phyloP scores from a whole-genome alignment of 2,797 vertebrate genomes.

The Champsocephalus gunnari region DNA sequence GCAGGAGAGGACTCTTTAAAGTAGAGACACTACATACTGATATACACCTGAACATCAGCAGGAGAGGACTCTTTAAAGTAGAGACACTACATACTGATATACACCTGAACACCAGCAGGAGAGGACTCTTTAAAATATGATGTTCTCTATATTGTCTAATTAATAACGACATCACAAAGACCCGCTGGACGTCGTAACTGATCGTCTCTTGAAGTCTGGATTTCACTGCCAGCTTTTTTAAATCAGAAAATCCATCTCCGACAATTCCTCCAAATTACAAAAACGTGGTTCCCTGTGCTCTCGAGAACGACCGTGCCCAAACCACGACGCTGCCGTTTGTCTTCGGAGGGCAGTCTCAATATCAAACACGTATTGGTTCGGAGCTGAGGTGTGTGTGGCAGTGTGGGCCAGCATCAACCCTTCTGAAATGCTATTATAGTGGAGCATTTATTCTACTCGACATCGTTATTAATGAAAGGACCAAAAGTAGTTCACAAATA shows the following conservation, averaged over 20 bases:
- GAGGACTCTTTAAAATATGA: not conserved
- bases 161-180: not conserved
- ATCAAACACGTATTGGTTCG: not conserved
- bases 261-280: not conserved
- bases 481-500: not conserved
- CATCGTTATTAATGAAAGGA: slow-evolving; percentile 15
- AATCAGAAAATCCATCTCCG: not conserved
- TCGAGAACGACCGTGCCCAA: not conserved
- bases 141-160: not conserved
- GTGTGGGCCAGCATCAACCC: not conserved
- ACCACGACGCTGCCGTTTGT: not conserved
- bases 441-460: not conserved
- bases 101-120: not conserved
- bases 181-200: not conserved
- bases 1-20: too few relatives aligned
- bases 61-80: too few relatives aligned
- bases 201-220: not conserved
- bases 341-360: not conserved
- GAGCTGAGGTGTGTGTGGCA: not conserved
- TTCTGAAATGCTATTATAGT: not conserved
- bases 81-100: too few relatives aligned
- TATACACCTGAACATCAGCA: too few relatives aligned
- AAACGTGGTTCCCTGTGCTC: too few relatives aligned
- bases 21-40: too few relatives aligned
- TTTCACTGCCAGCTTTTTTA: not conserved